Evolutionary conservation across 2,888 invertebrate species (phyloP).

Genomic region (Chaitophorus viminalis): DNA sequence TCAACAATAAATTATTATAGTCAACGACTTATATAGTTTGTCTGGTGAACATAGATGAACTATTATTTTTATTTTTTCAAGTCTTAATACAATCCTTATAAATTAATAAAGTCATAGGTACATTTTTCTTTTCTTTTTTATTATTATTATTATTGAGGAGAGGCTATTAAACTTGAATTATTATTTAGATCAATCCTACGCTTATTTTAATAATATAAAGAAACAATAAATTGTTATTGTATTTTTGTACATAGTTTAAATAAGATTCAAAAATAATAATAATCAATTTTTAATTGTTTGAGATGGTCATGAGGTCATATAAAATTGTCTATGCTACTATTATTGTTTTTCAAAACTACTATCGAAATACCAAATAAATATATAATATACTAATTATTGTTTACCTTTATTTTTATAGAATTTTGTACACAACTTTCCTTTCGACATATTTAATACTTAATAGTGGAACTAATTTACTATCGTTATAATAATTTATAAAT

Average conservation of each 20-base stretch:
- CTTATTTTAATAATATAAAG: constrained; percentile 27
- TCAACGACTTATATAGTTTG: too few species aligned
- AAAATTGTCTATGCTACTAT: constrained; percentile 32
- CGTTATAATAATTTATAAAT: too few species aligned
- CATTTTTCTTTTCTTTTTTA: not conserved
- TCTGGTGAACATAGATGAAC: too few species aligned
- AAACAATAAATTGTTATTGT: not conserved
- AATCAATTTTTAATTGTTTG: constrained; percentile 14
- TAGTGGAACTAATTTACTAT: not conserved
- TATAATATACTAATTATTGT: constrained; percentile 5
- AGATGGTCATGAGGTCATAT: not conserved
- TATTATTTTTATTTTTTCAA: too few species aligned
- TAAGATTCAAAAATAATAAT: not conserved
- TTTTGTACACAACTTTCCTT: constrained; percentile 16
- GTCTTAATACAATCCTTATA: too few species aligned
- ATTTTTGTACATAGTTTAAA: not conserved
- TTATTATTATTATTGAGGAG: too few species aligned
- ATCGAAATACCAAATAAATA: not conserved
- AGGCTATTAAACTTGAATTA: not conserved
- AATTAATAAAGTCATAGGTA: not conserved
- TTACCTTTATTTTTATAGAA: constrained; percentile 4
- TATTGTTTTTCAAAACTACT: not conserved
- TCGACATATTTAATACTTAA: not conserved
- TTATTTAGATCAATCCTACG: constrained; percentile 27
- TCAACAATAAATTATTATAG: too few species aligned